Evolutionary conservation across 2,888 invertebrate genomes (phyloP).

Genomic region (Malthinus seriepunctatus): DNA sequence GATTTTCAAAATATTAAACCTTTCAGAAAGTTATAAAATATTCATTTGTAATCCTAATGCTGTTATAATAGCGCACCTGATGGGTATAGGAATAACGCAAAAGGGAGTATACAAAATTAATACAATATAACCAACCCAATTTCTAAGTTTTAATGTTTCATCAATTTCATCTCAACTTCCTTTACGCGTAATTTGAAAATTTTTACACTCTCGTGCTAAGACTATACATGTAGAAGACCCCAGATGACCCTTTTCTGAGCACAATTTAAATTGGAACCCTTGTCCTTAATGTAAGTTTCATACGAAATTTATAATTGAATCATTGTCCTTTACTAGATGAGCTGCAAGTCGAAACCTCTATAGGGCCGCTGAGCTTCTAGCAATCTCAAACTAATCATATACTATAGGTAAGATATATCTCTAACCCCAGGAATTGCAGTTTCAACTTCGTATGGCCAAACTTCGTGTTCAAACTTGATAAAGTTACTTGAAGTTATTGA

Average conservation of each 20-base stretch:
- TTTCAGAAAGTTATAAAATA: slow-evolving; percentile 7
- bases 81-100: not conserved
- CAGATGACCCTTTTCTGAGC: slow-evolving; percentile 15
- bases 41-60: slow-evolving; percentile 11
- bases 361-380: slow-evolving; percentile 9
- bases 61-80: slow-evolving; percentile 5
- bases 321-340: slow-evolving; percentile 12
- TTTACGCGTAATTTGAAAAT: slow-evolving; percentile 10
- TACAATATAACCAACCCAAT: slow-evolving; percentile 6
- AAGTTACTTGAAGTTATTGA: not conserved
- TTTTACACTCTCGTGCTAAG: slow-evolving; percentile 10
- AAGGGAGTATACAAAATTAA: slow-evolving; percentile 2
- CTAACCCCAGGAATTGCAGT: slow-evolving; percentile 10
- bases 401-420: slow-evolving; percentile 1
- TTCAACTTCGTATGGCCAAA: slow-evolving; percentile 4
- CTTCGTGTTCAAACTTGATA: slow-evolving; percentile 9
- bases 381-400: slow-evolving; percentile 13
- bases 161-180: not conserved
- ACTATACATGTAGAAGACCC: slow-evolving; percentile 4
- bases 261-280: slow-evolving; percentile 20
- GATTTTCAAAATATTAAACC: too few species aligned
- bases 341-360: slow-evolving; percentile 8
- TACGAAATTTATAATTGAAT: slow-evolving; percentile 19
- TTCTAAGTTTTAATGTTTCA: slow-evolving; percentile 1
- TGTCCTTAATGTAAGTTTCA: slow-evolving; percentile 14